These are phyloP conservation scores for Nylanderia fulva DNA, from an alignment of 1,140 invertebrate species.

Conservation along the genomic window DNA sequence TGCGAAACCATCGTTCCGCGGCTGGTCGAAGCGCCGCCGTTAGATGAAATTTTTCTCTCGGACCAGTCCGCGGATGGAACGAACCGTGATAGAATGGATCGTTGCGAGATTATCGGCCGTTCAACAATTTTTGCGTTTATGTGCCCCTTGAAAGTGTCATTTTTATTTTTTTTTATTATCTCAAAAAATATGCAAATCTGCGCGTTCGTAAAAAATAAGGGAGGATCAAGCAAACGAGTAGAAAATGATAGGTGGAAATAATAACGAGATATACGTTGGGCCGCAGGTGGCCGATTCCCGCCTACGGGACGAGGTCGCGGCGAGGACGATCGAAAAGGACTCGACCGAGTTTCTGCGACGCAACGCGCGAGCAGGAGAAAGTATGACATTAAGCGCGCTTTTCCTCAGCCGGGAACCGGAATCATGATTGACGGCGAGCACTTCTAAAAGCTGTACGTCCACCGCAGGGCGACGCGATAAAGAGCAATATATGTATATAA, in stretches of 20 bases:
- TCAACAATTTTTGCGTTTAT: background rate
- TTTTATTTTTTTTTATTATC: background rate
- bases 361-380: constrained; percentile 34
- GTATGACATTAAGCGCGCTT: constrained; percentile 47
- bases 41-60: constrained; percentile 11
- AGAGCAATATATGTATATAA: background rate
- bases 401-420: constrained; percentile 44
- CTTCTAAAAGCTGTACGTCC: constrained; percentile 29
- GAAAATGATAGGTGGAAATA: background rate
- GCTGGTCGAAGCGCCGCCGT: constrained; percentile 25
- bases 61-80: background rate
- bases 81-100: background rate
- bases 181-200: background rate
- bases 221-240: background rate
- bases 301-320: constrained; percentile 69
- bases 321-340: constrained; percentile 68
- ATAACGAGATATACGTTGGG: background rate
- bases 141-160: background rate
- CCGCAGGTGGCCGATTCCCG: constrained; percentile 51
- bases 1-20: constrained; percentile 55
- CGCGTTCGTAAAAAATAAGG: background rate
- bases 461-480: constrained; percentile 60
- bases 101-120: background rate
- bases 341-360: constrained; percentile 23
- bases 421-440: constrained; percentile 30